Evolutionary conservation across 1,140 invertebrate species (phyloP), one percentile per base, ranked within the genome.

Genomic region (Diabrotica virgifera): DNA sequence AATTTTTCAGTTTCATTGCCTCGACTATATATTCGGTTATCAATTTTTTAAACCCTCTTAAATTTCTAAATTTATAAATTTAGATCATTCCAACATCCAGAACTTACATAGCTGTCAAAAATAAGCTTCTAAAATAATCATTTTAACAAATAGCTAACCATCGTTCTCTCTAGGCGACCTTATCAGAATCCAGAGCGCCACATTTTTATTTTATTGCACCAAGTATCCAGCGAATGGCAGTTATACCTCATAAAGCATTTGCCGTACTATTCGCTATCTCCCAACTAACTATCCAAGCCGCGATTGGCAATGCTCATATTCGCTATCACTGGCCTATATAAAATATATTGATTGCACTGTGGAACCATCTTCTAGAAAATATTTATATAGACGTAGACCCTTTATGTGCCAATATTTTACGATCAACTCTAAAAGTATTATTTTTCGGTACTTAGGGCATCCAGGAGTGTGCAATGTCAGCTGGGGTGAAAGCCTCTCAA

Each of bases 291-390:
- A 24, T 24, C n/a, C 53, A 36, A 35, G 36, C 53, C 53, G 14
- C 53, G 36, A 55, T 55, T 24, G 36, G 36, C 53, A 55, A 55
- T n/a, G 36, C 13, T 55, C 53, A 55, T 55, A 55, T 55, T 10
- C n/a, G 8, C 36, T 55, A 55, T 55, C 53, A 55, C 6, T 55
- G 53, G 53, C 46, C 46, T 50, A 9, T 12, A 50, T 50, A 14
- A 55, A 10, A 10, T 24, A 13, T 55, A 55, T 36, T 55, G 53
- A 14, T 55, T 55, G 53, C 14, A 24, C 24, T 10, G 53, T 11
- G 10, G n/a, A 11, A 55, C 14, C 53, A 35, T 9, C 53, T 55
- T 24, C 14, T 10, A 55, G 24, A 55, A 55, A 55, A 55, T 55
- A 55, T 55, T 55, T 55, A 55, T 55, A 55, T 55, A 14, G 24